Evolutionary conservation across 2,797 vertebrate species (phyloP), one percentile per base, ranked within the genome.

Genomic region (Otolemur crassicaudatus): DNA sequence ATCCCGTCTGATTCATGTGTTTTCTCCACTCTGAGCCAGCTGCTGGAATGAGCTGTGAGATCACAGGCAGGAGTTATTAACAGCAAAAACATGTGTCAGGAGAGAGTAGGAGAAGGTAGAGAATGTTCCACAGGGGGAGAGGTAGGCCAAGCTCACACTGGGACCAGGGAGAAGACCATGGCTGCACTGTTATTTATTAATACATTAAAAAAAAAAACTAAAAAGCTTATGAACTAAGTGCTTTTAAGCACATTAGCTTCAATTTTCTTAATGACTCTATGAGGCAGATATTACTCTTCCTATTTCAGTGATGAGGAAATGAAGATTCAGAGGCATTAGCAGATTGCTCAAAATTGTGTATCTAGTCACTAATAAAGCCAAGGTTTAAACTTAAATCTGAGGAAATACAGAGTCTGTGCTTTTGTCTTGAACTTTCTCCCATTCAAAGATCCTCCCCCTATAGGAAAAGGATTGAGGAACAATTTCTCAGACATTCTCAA

Each of bases 1-100:
- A 73, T 96, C 67, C 94, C 92, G 92, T 92, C 85, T 96, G 94
- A 97, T 65, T 95, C 97, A 94, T 94, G 72, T 95, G 91, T 86
- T 92, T 72, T 95, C 87, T 94, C 22, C 7, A 92, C 84, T 89
- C 92, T n/a, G 25, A 97, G 81, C 69, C 92, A 92, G 90, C 86
- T 96, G 94, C 87, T 96, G 20, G 85, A 80, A 65, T 31, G 91
- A 94, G 60, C 73, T 83, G 81, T 65, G 92, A 65, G 93, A 91
- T 69, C 90, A 89, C 34, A 91, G 73, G 40, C 56, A 89, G 81
- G 65, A 85, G 93, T 96, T 93, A 91, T 96, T 94, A 97, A 72
- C 43, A 93, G 84, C 23, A 87, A 90, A 83, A 93, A 80, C 88
- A 97, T 90, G 90, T 96, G 83, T 43, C 37, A 29, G 37, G 79